Evolutionary conservation across 2,888 invertebrate genomes (phyloP), one percentile per base, ranked within the genome.

Genomic region (Digitonthophagus gazella): DNA sequence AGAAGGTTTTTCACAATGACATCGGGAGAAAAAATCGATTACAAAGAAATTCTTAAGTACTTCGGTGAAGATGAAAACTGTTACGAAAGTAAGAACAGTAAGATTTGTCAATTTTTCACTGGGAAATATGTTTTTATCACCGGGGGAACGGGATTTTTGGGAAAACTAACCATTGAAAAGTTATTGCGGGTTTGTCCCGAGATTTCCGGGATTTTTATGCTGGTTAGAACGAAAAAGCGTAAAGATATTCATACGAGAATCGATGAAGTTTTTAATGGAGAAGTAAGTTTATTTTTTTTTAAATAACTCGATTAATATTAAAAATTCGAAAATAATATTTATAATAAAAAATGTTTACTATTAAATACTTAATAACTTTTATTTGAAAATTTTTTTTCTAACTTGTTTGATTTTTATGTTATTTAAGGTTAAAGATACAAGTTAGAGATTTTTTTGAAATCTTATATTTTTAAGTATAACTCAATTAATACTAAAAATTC

Each of bases 61-160:
- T 68, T 68, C 15, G 28, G 65, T 44, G 44, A 14, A 5, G 68
- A 68, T 14, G 68, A 58, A 1, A 44, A 58, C 20, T 44, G 11
- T 15, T 67, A 67, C 65, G 69, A 70, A 0, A 58, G 65, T 0
- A 20, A 67, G 4, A 66, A 28, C 15, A 71, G 68, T 16, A 65
- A 67, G 8, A 68, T 70, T 6, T 68, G 68, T 3, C 68, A 69
- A 22, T 69, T 73, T 28, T 69, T 70, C 16, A 63, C 71, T n/a
- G 71, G 71, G 57, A 73, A 72, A 69, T 64, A n/a, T 57, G 58
- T 68, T 44, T 66, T 64, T 54, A 20, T 69, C 5, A 68, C 67
- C 16, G 83, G 83, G 6, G 81, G 78, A 19, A 89, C 89, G 6
- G 89, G 88, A 71, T 85, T 86, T 77, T 76, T 85, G 72, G 86